Base-by-base conservation (phyloP, 2,888 invertebrate genomes). In the Agrotis clavis region DNA sequence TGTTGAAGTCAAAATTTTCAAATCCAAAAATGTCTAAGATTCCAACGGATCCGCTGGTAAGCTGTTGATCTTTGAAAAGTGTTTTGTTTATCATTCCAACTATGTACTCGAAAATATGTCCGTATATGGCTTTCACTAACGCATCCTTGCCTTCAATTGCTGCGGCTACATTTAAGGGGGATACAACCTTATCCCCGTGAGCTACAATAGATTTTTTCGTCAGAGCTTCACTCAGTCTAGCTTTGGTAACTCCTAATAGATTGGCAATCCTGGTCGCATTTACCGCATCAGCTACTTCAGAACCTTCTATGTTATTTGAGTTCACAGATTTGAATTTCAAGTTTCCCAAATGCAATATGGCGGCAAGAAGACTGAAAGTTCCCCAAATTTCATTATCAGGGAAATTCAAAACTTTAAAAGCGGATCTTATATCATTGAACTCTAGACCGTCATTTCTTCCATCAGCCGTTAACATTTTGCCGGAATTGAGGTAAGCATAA, bases 1-100 rank as follows among this genome's bases (percentile, higher is more conserved):
- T 99, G 91, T 99, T 99, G 13, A 97, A 97, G 7, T 97, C 97
- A 89, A 99, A 99, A 91, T 99, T 99, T 95, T 99, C 99, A 94
- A 99, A 99, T 1, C 99, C 99, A 90, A 99, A 99, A 84, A 99
- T 99, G 92, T 99, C 99, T 77, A 99, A 96, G 1, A 99, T 98
- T 0, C 99, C 99, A 77, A 99, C 99, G 0, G 98, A 98, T 47
- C 96, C 97, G 82, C 97, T 97, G 2, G 95, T 95, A 0, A 96
- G 92, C 47, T 96, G 93, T 82, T 97, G 97, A 6, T 97, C 97
- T 92, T 97, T 97, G 86, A 97, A 97, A 75, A 99, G 98, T 7
- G 99, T 98, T 82, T 97, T 97, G 91, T 99, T 99, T 81, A 99
- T 99, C 93, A 98, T 98, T 21, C 98, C 97, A 0, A 99, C 98